Conservation (phyloP, 2,113 vertebrate species). For the Clarias macrocephalus region DNA sequence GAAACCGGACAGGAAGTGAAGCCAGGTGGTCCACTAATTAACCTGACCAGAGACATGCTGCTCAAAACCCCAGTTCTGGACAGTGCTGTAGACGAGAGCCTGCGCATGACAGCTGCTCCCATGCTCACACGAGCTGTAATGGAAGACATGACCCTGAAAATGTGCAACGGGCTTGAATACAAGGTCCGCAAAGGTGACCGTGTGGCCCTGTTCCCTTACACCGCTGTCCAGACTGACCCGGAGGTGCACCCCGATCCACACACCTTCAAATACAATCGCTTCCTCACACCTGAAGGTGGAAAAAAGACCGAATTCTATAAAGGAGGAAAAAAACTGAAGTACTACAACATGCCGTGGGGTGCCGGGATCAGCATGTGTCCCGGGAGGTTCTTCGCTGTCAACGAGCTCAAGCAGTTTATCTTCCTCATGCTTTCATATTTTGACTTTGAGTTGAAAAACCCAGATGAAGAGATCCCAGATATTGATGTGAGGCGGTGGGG, state of each 20-base stretch:
- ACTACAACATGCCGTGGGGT: constrained; percentile 91
- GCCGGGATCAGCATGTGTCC: constrained; percentile 84
- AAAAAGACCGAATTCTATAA: constrained; percentile 86
- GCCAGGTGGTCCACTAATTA: constrained; percentile 61
- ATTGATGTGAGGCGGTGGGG: constrained; percentile 81
- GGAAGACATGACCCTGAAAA: constrained; percentile 71
- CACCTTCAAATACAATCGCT: constrained; percentile 81
- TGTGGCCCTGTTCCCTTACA: constrained; percentile 82
- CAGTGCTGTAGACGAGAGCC: constrained; percentile 86
- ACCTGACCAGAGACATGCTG: constrained; percentile 74
- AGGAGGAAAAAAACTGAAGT: constrained; percentile 80
- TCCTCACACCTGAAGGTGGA: constrained; percentile 76
- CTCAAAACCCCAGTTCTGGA: constrained; percentile 79
- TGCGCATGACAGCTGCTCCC: constrained; percentile 77
- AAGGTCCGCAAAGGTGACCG: constrained; percentile 79
- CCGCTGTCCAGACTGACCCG: constrained; percentile 80
- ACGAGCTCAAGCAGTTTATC: constrained; percentile 87
- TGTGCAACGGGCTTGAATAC: constrained; percentile 69
- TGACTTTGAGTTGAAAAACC: constrained; percentile 82
- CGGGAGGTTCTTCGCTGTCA: constrained; percentile 83
- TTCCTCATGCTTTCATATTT: constrained; percentile 85
- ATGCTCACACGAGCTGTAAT: constrained; percentile 76
- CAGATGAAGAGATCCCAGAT: constrained; percentile 71
- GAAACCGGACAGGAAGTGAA: constrained; percentile 69
- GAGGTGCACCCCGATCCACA: constrained; percentile 83